Conservation (phyloP, 1,140 invertebrate genomes). For the Drosophila repletoides region DNA sequence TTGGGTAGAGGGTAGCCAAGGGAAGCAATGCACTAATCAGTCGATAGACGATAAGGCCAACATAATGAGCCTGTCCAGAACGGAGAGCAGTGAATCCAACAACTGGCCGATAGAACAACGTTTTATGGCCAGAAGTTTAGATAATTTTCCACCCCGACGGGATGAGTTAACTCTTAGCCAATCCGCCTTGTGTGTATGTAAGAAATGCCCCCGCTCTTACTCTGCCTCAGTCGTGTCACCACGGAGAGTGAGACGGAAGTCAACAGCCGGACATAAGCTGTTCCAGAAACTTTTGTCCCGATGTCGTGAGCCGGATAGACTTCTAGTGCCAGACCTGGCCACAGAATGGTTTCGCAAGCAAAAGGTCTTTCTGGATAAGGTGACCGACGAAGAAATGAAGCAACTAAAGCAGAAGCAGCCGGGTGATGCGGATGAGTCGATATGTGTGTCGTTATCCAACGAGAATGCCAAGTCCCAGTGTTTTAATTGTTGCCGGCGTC, state of each 20-base stretch:
- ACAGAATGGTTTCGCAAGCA: conserved; percentile 72
- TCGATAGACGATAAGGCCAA: neutral
- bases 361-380: conserved; percentile 46
- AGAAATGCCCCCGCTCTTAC: neutral
- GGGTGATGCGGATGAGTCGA: no score
- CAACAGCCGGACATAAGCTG: neutral
- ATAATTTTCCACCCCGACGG: conserved; percentile 33
- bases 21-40: conserved; percentile 12
- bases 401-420: neutral
- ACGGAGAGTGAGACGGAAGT: neutral
- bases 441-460: no score
- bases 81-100: neutral
- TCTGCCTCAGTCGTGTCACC: neutral
- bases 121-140: conserved; percentile 16
- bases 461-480: no score
- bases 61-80: neutral
- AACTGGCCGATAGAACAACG: conserved; percentile 4
- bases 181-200: neutral
- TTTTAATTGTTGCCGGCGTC: no score
- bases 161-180: no score
- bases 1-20: neutral
- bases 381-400: neutral
- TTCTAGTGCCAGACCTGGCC: conserved; percentile 68
- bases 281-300: conserved; percentile 45
- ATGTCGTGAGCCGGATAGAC: conserved; percentile 23